Evolutionary conservation across 2,888 invertebrate species (phyloP), one percentile per base, ranked within the genome.

Genomic region (Eudemis profundana): DNA sequence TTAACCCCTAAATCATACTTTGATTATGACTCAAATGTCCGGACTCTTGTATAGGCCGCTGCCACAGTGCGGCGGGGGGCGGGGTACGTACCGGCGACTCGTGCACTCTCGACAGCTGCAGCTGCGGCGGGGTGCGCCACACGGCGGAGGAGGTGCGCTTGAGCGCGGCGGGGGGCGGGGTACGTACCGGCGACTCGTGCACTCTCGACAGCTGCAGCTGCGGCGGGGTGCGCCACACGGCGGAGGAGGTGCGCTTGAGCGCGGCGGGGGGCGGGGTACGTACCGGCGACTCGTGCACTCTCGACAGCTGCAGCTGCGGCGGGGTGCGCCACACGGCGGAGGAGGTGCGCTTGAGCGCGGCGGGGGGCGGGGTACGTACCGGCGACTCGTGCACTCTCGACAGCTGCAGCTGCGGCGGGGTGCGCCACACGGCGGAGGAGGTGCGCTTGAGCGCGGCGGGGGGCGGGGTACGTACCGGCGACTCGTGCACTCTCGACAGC

Each of bases 261-360:
- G 19, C 21, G 46, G 3, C 2, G 8, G 19, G 12, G 19, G 10
- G 12, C 3, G 8, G 10, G 1, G 23, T 21, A 46, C 21, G 12
- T 7, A 46, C 46, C 46, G 46, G 46, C 1, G 46, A 46, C 46
- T 46, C 46, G n/a, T 23, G 46, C 23, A 46, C 46, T 0, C 46
- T 2, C 10, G 46, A 23, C 21, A 23, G 46, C n/a, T 23, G 21
- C 23, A 12, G 44, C 12, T 19, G 10, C 19, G 44, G 44, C 10
- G 44, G 44, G 8, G 44, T 44, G 44, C 44, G 44, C 44, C 44
- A 44, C 44, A 44, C 44, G 19, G 44, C 44, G 10, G 44, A 44
- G 2, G 44, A 44, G 17, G n/a, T n/a, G n/a, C n/a, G n/a, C n/a
- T n/a, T n/a, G 44, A 15, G 17, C 44, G 44, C 19, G 7, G 8